Conservation (phyloP, 2,888 invertebrate species). For the Drosophila infuscata region DNA sequence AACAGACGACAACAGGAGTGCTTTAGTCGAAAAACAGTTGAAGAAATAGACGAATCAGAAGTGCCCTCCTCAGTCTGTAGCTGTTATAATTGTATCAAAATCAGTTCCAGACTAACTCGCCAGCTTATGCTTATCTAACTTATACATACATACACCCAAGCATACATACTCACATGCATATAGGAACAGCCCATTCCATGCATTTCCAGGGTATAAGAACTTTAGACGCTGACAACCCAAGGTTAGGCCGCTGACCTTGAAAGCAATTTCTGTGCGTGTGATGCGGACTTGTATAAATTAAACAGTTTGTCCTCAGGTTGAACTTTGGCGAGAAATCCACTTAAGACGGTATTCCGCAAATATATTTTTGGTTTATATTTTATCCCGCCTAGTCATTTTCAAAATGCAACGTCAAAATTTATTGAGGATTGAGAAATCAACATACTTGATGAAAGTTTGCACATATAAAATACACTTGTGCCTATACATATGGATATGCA, state of each 20-base stretch:
- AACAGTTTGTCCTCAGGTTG: not conserved
- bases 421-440: not conserved
- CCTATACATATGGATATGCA: not conserved
- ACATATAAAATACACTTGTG: not conserved
- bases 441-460: not conserved
- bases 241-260: constrained; percentile 6
- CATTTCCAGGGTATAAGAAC: not conserved
- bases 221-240: not conserved
- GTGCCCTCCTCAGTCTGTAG: not conserved
- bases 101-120: not conserved
- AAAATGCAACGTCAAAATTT: not conserved
- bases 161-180: not conserved
- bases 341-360: not conserved
- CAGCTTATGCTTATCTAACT: not conserved
- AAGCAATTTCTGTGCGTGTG: not conserved
- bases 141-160: not conserved
- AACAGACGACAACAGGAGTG: not conserved
- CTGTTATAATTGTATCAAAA: not conserved
- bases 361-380: not conserved
- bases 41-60: not conserved
- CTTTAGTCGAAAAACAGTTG: not conserved
- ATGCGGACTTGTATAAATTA: not conserved
- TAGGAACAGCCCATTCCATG: not conserved
- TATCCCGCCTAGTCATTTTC: not conserved
- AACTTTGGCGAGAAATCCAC: not conserved